A percentile compares a stretch with the other conserved stretches of the same genome.
Evolutionary conservation across 2,113 vertebrate species (phyloP).

Genomic region (Tachysurus vachellii): DNA sequence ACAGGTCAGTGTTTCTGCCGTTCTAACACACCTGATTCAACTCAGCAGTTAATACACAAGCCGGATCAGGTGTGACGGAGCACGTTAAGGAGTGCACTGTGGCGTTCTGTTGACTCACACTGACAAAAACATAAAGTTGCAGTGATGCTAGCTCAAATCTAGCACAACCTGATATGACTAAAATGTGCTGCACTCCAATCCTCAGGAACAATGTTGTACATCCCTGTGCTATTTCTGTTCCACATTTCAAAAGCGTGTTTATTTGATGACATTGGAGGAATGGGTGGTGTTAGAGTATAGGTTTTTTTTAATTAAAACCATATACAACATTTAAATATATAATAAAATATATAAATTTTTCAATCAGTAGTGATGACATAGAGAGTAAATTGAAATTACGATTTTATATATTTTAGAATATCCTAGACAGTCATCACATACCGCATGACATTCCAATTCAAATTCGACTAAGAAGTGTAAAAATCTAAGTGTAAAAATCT

Average conservation of each 20-base stretch:
- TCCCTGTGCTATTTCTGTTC: not conserved
- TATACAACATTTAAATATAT: not conserved
- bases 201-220: not conserved
- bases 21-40: constrained; percentile 24
- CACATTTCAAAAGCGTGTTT: not conserved
- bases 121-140: not conserved
- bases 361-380: not conserved
- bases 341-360: not conserved
- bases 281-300: not conserved
- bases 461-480: not conserved
- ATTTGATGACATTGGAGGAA: not conserved
- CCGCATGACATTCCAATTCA: not conserved
- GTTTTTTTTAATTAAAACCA: not conserved
- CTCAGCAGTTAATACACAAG: constrained; percentile 1
- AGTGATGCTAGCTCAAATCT: not conserved
- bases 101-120: not conserved
- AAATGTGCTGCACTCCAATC: not conserved
- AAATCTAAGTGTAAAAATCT: not conserved
- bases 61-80: not conserved
- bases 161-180: not conserved
- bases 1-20: constrained; percentile 7
- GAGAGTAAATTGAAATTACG: not conserved
- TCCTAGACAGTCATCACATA: not conserved
- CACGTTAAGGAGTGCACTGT: not conserved
- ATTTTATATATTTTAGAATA: not conserved